These are phyloP conservation scores for Drosophila sproati DNA, from an alignment of 1,140 invertebrate genomes.

Conservation along the genomic window DNA sequence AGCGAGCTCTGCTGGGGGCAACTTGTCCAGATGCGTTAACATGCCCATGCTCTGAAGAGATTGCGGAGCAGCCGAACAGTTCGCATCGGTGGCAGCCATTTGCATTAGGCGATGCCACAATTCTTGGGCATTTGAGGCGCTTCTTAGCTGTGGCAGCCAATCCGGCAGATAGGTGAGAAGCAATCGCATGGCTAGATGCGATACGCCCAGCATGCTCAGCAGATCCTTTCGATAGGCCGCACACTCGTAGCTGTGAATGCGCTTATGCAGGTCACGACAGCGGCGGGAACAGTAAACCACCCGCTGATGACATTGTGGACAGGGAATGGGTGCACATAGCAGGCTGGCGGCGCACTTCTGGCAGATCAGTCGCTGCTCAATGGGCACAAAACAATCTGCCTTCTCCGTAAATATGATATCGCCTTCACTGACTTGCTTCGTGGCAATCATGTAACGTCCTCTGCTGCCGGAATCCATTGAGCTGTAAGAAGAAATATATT, in stretches of 20 bases:
- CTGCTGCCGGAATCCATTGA: not conserved
- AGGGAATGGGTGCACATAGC: slow-evolving; percentile 68
- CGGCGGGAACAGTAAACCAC: slow-evolving; percentile 72
- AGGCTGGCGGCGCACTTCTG: slow-evolving; percentile 66
- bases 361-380: slow-evolving; percentile 56
- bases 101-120: slow-evolving; percentile 50
- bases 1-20: slow-evolving; percentile 29
- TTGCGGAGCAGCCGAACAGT: slow-evolving; percentile 2
- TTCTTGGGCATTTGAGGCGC: not conserved
- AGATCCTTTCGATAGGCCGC: slow-evolving; percentile 47
- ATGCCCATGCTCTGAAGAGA: slow-evolving; percentile 53
- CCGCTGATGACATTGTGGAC: slow-evolving; percentile 53
- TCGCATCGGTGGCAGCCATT: not conserved
- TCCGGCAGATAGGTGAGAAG: slow-evolving; percentile 51
- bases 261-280: slow-evolving; percentile 44
- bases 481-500: slow-evolving; percentile 12
- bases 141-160: slow-evolving; percentile 25
- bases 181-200: slow-evolving; percentile 62
- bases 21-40: slow-evolving; percentile 57
- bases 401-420: slow-evolving; percentile 61
- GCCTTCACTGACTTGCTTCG: slow-evolving; percentile 16
- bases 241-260: slow-evolving; percentile 64
- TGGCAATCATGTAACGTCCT: slow-evolving; percentile 64
- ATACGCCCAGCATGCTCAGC: slow-evolving; percentile 55
- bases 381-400: slow-evolving; percentile 61